Evolutionary conservation across 2,113 vertebrate genomes (phyloP).

Genomic region (Chaenogobius annularis): DNA sequence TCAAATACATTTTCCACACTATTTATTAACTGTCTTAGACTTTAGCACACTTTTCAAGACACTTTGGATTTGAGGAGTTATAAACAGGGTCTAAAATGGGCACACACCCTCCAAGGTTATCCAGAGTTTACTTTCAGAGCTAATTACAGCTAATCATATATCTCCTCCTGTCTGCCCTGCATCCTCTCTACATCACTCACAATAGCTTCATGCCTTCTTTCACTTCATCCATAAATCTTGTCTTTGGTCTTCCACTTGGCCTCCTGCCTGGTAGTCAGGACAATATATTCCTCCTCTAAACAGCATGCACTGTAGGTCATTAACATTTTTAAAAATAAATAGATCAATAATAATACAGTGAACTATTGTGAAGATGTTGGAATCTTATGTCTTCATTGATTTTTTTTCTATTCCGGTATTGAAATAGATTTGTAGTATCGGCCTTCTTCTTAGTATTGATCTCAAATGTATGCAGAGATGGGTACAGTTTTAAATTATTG

Average conservation of each 20-base stretch:
- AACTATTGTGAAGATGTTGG: too few species aligned
- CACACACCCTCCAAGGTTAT: background rate
- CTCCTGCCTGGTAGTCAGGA: background rate
- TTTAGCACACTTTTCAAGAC: background rate
- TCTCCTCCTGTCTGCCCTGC: background rate
- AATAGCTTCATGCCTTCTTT: background rate
- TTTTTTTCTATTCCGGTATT: too few species aligned
- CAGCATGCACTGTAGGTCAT: background rate
- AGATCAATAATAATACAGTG: too few species aligned
- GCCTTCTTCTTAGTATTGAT: too few species aligned
- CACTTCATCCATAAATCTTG: background rate
- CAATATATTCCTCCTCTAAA: background rate
- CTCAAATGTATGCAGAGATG: too few species aligned
- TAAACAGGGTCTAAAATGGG: background rate
- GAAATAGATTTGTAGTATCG: too few species aligned
- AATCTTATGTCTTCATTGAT: too few species aligned
- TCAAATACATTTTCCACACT: too few species aligned
- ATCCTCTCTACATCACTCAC: conserved; percentile 1
- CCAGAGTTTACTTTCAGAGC: background rate
- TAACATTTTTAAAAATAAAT: too few species aligned
- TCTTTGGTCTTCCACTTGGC: background rate
- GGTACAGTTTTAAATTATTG: too few species aligned
- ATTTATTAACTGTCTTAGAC: too few species aligned
- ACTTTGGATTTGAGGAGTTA: background rate
- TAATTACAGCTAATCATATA: background rate